These are phyloP conservation scores for Coelogynopora nodosa DNA, from an alignment of 2,888 invertebrate genomes.

Conservation along the genomic window DNA sequence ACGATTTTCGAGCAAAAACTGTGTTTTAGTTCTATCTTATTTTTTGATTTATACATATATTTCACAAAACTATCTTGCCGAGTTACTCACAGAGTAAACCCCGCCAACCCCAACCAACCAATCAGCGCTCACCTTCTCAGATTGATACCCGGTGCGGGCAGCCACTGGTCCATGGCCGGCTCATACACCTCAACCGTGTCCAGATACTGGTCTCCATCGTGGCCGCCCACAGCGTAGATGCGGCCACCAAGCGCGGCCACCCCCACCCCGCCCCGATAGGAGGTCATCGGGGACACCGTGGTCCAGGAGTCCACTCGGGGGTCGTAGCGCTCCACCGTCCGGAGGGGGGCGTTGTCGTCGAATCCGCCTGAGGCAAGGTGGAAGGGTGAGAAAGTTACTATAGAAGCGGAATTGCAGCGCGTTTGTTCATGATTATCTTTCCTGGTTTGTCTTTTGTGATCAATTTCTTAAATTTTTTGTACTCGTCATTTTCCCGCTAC, in stretches of 20 bases:
- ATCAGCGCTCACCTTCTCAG: constrained; percentile 51
- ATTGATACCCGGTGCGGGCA: constrained; percentile 51
- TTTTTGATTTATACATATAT: too few species aligned
- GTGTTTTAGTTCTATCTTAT: too few species aligned
- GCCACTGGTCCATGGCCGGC: constrained; percentile 50
- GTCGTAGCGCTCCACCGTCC: constrained; percentile 49
- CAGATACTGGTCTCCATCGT: constrained; percentile 52
- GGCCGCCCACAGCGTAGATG: constrained; percentile 59
- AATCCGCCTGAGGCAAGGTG: constrained; percentile 53
- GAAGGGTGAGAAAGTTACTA: too few species aligned
- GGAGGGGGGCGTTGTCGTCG: constrained; percentile 57
- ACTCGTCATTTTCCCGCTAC: too few species aligned
- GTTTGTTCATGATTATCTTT: too few species aligned
- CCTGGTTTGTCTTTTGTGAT: too few species aligned
- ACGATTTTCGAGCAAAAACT: too few species aligned
- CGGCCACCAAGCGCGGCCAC: constrained; percentile 57
- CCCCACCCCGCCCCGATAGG: constrained; percentile 55
- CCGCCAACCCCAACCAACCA: too few species aligned
- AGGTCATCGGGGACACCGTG: constrained; percentile 48
- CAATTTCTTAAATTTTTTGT: too few species aligned
- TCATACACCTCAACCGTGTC: constrained; percentile 49
- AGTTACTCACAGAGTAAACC: too few species aligned
- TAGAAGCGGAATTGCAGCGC: too few species aligned
- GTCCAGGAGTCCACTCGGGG: constrained; percentile 48
- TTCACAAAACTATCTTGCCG: too few species aligned